Evolutionary conservation across 2,113 vertebrate genomes (phyloP).

Genomic region (Petromus typicus): DNA sequence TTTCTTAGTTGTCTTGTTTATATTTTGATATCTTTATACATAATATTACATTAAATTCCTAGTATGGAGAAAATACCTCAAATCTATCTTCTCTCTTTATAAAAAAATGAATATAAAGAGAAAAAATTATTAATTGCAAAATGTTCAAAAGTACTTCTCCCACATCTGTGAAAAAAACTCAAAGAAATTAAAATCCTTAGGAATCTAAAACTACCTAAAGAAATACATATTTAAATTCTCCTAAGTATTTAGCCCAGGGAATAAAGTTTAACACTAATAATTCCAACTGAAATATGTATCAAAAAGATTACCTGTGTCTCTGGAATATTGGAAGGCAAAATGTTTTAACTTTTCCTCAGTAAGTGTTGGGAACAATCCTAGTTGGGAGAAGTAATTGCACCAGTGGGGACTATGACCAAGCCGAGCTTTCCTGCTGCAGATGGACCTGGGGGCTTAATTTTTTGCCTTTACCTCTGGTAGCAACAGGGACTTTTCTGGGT

Average conservation of each 20-base stretch:
- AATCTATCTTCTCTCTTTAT: constrained; percentile 24
- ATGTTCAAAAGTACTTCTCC: constrained; percentile 52
- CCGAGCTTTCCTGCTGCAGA: no score
- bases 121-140: constrained; percentile 55
- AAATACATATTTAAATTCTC: constrained; percentile 75
- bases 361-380: neutral
- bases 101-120: constrained; percentile 44
- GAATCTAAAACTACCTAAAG: constrained; percentile 65
- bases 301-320: constrained; percentile 45
- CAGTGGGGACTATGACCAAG: no score
- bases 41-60: constrained; percentile 11
- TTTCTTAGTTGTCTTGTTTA: constrained; percentile 51
- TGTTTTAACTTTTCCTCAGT: constrained; percentile 22
- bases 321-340: constrained; percentile 52
- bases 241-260: constrained; percentile 32
- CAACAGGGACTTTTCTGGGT: no score
- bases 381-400: no score
- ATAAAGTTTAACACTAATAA: constrained; percentile 60
- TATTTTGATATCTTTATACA: neutral
- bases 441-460: no score
- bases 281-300: constrained; percentile 25
- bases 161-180: constrained; percentile 71
- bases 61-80: constrained; percentile 5
- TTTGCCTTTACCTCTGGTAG: no score
- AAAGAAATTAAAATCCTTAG: constrained; percentile 70